Evolutionary conservation across 2,888 invertebrate genomes (phyloP).

Genomic region (Trichogramma dendrolimi): DNA sequence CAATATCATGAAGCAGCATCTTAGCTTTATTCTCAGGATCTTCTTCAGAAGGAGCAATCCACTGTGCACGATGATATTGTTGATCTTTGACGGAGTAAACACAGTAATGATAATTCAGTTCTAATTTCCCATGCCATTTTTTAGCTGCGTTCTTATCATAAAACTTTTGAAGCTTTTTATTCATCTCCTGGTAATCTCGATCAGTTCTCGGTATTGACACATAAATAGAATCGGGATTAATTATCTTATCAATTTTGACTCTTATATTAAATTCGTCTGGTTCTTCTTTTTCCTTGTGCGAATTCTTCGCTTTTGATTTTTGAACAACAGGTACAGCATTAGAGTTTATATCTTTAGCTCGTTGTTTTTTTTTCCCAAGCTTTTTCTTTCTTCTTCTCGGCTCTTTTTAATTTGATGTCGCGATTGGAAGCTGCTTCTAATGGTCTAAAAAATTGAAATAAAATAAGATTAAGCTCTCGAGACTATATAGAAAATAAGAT

Average conservation of each 20-base stretch:
- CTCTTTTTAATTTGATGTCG: background rate
- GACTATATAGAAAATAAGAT: too few species aligned
- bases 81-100: constrained; percentile 53
- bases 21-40: constrained; percentile 47
- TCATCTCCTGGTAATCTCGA: constrained; percentile 53
- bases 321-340: background rate
- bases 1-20: constrained; percentile 68
- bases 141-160: constrained; percentile 47
- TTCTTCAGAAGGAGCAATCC: constrained; percentile 49
- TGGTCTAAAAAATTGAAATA: constrained; percentile 7
- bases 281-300: constrained; percentile 12
- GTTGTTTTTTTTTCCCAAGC: constrained; percentile 2
- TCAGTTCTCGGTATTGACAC: constrained; percentile 56
- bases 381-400: background rate
- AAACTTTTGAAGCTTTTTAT: constrained; percentile 57
- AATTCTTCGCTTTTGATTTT: background rate
- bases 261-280: constrained; percentile 53
- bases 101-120: constrained; percentile 54
- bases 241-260: constrained; percentile 55
- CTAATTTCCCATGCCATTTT: background rate
- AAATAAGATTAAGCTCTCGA: background rate
- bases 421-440: constrained; percentile 8
- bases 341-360: constrained; percentile 4
- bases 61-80: constrained; percentile 64
- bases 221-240: constrained; percentile 61